Base-by-base conservation (phyloP, 2,797 vertebrate genomes). In the Urosaurus nigricauda region DNA sequence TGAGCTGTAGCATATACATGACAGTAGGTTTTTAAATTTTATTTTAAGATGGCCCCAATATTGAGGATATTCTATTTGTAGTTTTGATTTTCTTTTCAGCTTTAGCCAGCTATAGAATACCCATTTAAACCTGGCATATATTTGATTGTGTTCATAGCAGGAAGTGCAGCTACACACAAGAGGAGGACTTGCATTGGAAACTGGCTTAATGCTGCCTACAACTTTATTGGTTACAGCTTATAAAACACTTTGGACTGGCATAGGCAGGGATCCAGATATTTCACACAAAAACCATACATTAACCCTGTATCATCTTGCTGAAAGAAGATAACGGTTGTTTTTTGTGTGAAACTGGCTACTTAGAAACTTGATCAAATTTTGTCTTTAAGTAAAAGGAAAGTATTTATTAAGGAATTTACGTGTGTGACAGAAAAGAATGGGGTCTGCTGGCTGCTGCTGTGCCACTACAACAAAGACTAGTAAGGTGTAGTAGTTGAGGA, bases 111-210 rank as follows among this genome's bases (percentile, higher is more conserved):
- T 78, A 11, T 51, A 51, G 43, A 12, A 78, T 51, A 83, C 29
- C 43, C 29, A 83, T n/a, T 83, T 83, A 83, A 70, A 70, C 81
- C 70, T 83, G 43, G 56, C 56, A 58, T 14, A 65, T 40, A 51
- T n/a, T 26, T 5, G 37, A 19, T 43, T 40, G 32, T 82, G 24
- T 24, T 24, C 21, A 56, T 40, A 84, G 40, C 19, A 71, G 40
- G 8, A 24, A 53, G 14, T 53, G 47, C 32, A 37, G 47, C 19
- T 58, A 16, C 16, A 58, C 14, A 1, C 56, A 58, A 82, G 60
- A 43, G 80, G 37, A 65, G 40, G 53, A n/a, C 71, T 35, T 37
- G 16, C n/a, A 73, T 35, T 5, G 71, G 35, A 2, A 17, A 73
- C 70, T 73, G n/a, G 70, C n/a, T 73, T 73, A n/a, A 73, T 16